Conservation (phyloP, 2,888 invertebrate species). For the Arrhopalites spinosus region DNA sequence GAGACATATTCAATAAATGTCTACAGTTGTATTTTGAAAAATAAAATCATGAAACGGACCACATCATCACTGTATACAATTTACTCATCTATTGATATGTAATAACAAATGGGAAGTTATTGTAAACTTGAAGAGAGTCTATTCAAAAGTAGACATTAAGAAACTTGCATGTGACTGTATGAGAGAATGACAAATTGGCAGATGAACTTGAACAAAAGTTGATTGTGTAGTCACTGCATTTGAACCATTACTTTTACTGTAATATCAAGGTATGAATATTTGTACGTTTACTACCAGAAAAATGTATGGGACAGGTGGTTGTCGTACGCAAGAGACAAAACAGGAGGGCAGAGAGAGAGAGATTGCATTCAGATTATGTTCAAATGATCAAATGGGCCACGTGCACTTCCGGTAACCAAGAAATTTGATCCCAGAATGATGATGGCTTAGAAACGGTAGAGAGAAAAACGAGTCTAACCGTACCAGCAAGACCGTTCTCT, state of each 20-base stretch:
- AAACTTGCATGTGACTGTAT: not conserved
- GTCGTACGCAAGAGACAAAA: not conserved
- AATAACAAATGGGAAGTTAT: no score
- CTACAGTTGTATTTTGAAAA: no score
- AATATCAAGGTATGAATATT: not conserved
- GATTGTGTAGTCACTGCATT: not conserved
- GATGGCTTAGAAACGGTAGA: not conserved
- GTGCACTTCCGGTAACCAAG: slow-evolving; percentile 24
- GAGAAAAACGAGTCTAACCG: no score
- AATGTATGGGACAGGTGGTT: slow-evolving; percentile 15
- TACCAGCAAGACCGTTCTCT: not conserved
- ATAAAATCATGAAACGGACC: no score
- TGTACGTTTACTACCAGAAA: not conserved
- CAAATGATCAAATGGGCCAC: not conserved
- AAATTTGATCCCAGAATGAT: slow-evolving; percentile 8
- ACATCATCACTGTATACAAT: no score
- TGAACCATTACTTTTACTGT: no score
- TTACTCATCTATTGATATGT: no score
- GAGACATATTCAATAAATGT: no score
- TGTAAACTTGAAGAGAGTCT: not conserved
- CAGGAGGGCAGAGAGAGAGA: not conserved
- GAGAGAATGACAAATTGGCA: not conserved
- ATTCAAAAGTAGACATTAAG: not conserved
- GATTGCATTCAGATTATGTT: not conserved
- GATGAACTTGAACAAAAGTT: not conserved